phyloP scores from a whole-genome alignment of 35 echinoderm and acorn worm genomes.

The Hemicentrotus pulcherrimus region DNA sequence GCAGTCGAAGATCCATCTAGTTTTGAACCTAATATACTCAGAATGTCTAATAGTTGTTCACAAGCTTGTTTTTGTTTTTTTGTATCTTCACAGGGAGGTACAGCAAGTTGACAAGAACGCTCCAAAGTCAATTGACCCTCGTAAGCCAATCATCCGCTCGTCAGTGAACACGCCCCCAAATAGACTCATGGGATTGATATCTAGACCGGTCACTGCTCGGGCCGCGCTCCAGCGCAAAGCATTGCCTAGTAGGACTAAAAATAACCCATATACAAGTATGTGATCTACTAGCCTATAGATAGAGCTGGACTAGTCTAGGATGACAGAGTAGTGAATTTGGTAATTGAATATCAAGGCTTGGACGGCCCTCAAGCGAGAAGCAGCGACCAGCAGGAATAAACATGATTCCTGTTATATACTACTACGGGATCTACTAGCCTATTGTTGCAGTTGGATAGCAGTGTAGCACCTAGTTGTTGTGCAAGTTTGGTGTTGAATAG shows the following conservation, averaged over 20 bases:
- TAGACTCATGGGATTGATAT: constrained; percentile 70
- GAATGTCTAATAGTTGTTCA: too few relatives aligned
- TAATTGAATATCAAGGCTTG: too few relatives aligned
- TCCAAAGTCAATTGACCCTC: constrained; percentile 84
- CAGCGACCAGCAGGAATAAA: too few relatives aligned
- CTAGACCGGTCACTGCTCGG: constrained; percentile 76
- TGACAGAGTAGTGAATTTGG: neutral
- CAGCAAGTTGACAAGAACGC: constrained; percentile 39
- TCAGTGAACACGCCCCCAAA: constrained; percentile 83
- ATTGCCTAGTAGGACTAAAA: constrained; percentile 23
- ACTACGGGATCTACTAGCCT: neutral
- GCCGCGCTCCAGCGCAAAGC: constrained; percentile 60
- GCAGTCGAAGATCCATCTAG: too few relatives aligned
- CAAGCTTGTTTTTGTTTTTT: neutral
- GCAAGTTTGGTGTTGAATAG: neutral
- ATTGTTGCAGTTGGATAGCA: neutral
- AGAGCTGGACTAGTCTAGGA: neutral
- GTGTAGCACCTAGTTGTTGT: neutral
- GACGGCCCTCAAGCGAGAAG: too few relatives aligned
- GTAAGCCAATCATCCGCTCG: constrained; percentile 81
- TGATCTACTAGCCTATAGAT: neutral
- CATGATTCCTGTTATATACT: too few relatives aligned
- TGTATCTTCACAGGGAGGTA: constrained; percentile 17
- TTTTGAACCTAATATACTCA: too few relatives aligned
- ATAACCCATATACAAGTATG: constrained; percentile 25